Base-by-base conservation (phyloP, 2,113 vertebrate genomes). In the Heliornis fulica region DNA sequence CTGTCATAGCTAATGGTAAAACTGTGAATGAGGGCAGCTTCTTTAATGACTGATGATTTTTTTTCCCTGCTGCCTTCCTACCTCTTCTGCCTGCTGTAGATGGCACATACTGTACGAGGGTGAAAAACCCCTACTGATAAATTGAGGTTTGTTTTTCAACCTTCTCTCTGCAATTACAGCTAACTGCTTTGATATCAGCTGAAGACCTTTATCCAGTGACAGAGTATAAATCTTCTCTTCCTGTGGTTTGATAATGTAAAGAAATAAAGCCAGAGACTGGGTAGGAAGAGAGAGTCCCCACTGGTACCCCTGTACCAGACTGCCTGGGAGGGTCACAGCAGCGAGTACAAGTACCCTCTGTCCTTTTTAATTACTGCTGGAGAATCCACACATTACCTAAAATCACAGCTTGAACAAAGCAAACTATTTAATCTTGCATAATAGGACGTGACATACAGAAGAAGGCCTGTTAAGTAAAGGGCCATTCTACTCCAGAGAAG, bases 111-210 rank as follows among this genome's bases (percentile, higher is more conserved):
- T 94, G 86, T 16, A 57, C 25, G 40, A 56, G 50, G 36, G 57
- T 75, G 66, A 94, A 93, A 68, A 92, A 77, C 80, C 48, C 69
- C 31, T 60, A 26, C 71, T 93, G 94, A 87, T 92, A 78, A 87
- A 89, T 89, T 46, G 78, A 56, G 83, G 78, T 89, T 93, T 77
- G 83, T 86, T 95, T 94, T 94, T 45, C 64, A 66, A 13, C 64
- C 76, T 90, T 83, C 71, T 88, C 70, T 63, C 41, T 60, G 86
- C 91, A 89, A 3, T 94, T 94, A 57, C 1, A 66, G 50, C 68
- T 80, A 74, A 90, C 68, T 86, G 83, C 68, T 97, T 94, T 93
- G 80, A 83, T 96, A 88, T 93, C 65, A 53, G 56, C 77, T 87
- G 72, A 93, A 91, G 91, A 93, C 91, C 69, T 96, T 89, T 93